phyloP scores from a whole-genome alignment of 2,888 invertebrate species.

The Drosophila nr. medialis region DNA sequence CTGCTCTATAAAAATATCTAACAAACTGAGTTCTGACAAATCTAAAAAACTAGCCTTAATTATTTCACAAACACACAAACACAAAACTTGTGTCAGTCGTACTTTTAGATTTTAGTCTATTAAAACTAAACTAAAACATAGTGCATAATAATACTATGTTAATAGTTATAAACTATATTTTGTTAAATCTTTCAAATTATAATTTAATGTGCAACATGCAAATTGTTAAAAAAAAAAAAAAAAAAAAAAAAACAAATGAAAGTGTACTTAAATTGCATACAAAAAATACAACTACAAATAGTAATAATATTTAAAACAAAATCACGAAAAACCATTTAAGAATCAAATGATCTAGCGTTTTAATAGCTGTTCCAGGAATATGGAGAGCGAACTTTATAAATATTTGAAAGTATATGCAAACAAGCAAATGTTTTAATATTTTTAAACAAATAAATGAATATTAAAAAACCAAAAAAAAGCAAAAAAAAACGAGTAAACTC shows the following conservation, averaged over 20 bases:
- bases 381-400: slow-evolving; percentile 33
- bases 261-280: slow-evolving; percentile 69
- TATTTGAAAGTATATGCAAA: slow-evolving; percentile 21
- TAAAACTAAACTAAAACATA: slow-evolving; percentile 19
- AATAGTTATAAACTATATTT: slow-evolving; percentile 70
- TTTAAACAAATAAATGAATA: slow-evolving; percentile 44
- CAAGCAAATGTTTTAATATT: slow-evolving; percentile 49
- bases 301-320: slow-evolving; percentile 7
- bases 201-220: slow-evolving; percentile 26
- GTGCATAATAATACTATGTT: slow-evolving; percentile 41
- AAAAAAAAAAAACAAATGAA: slow-evolving; percentile 17
- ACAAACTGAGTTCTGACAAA: slow-evolving; percentile 2
- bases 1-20: not conserved
- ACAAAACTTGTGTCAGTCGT: slow-evolving; percentile 3
- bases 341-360: slow-evolving; percentile 47
- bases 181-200: slow-evolving; percentile 30
- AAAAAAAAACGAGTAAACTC: not conserved
- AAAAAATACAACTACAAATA: slow-evolving; percentile 19
- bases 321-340: slow-evolving; percentile 23
- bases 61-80: slow-evolving; percentile 21
- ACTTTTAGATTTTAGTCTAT: slow-evolving; percentile 18
- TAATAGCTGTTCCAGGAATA: slow-evolving; percentile 53
- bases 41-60: slow-evolving; percentile 21
- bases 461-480: not conserved
- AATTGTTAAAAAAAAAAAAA: slow-evolving; percentile 26